Percentiles rank a stretch among this genome's conserved stretches.
Evolutionary conservation across 1,140 invertebrate species (phyloP).

Genomic region (Drosophila novamexicana): DNA sequence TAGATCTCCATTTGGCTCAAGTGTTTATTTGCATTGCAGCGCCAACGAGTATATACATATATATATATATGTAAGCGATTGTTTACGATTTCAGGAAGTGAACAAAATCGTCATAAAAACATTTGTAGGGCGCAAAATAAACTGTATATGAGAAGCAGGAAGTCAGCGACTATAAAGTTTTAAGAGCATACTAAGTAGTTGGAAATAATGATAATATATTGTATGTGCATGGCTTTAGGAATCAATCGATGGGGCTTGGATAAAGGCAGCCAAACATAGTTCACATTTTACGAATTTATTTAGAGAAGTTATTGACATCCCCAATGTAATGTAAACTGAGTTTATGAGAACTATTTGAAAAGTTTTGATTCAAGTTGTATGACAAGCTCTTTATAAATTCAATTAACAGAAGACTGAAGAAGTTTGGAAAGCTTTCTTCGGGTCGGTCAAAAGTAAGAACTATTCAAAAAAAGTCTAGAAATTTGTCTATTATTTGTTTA

Average conservation of each 20-base stretch:
- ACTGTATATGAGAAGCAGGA: constrained; percentile 37
- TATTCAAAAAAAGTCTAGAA: no score
- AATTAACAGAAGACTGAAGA: no score
- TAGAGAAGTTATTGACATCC: no score
- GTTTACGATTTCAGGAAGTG: constrained; percentile 61
- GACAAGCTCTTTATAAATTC: no score
- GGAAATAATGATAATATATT: background rate
- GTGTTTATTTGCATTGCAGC: constrained; percentile 66
- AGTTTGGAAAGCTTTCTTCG: no score
- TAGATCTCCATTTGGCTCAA: constrained; percentile 25
- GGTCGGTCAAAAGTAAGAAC: no score
- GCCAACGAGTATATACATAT: background rate
- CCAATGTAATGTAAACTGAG: no score
- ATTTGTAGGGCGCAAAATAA: constrained; percentile 42
- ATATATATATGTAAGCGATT: background rate
- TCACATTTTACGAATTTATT: no score
- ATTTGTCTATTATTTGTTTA: no score
- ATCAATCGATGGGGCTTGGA: background rate
- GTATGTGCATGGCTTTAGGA: background rate
- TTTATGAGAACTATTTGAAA: no score
- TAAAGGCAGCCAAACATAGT: no score
- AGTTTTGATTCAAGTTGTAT: no score
- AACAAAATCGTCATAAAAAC: constrained; percentile 49
- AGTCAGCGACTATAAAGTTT: constrained; percentile 23
- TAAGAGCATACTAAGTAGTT: constrained; percentile 22